Base-by-base conservation (phyloP, 2,797 vertebrate species). In the Sparus aurata region DNA sequence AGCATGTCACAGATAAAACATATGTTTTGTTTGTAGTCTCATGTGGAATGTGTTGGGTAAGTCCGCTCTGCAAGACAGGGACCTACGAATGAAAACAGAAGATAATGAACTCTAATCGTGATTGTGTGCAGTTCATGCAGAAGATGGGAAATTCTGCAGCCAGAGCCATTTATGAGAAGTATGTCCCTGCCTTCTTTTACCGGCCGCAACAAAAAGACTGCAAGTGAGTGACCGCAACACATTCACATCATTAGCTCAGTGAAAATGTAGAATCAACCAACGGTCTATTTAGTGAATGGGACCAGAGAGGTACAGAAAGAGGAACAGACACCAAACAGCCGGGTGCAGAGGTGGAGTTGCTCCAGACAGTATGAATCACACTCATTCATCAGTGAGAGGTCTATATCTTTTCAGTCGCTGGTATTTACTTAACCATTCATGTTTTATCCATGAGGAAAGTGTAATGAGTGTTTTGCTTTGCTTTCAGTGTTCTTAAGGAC, bases 131-230 rank as follows among this genome's bases (percentile, higher is more conserved):
- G 97, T 96, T 96, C 85, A 97, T 98, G 97, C 95, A 67, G 63
- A 85, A 86, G 59, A 94, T 87, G 0, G 97, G 97, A 4, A 98
- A 98, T 77, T 84, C 92, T 77, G 91, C 66, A 53, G 95, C 92
- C 77, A 97, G 96, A 91, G 90, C 93, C 66, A 91, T 94, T 82
- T 98, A 94, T 10, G 97, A 98, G 92, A 97, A 96, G 0, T 94
- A 87, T 52, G 89, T 98, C 12, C 97, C 97, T n/a, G 84, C 91
- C 2, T 98, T 96, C 89, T 97, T 96, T 88, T 98, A 98, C 82
- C 87, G 85, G 23, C 97, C 97, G 5, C 94, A 84, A n/a, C 89
- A 95, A 66, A 66, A 25, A 1, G 97, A 98, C 85, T 97, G 96
- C 85, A 6, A 90, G 97, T 98, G 92, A 96, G 97, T 96, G 47